These are phyloP conservation scores for Yponomeuta evonymella DNA, from an alignment of 2,888 invertebrate genomes.

Conservation along the genomic window DNA sequence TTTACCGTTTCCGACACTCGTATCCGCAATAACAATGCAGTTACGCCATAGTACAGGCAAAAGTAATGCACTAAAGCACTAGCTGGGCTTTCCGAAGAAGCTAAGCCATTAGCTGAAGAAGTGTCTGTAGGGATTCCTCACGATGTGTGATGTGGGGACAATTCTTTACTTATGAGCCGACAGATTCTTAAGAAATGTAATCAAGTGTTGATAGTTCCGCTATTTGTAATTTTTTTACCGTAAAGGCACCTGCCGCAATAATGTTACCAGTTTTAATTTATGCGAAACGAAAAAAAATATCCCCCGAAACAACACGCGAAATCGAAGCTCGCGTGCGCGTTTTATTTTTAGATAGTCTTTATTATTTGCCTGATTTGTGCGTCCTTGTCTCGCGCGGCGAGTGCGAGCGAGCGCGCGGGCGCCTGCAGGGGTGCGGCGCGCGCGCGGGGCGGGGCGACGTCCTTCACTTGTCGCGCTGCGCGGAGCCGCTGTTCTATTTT, in stretches of 20 bases:
- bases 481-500: constrained; percentile 46
- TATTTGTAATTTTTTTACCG: no score
- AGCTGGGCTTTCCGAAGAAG: no score
- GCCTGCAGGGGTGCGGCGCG: constrained; percentile 24
- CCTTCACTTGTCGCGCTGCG: constrained; percentile 62
- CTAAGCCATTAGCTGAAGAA: no score
- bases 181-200: no score
- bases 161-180: no score
- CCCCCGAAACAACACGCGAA: constrained; percentile 1
- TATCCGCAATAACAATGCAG: background rate
- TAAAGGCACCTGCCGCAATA: background rate
- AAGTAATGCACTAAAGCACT: no score
- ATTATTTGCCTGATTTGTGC: constrained; percentile 43
- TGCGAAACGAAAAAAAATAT: constrained; percentile 2
- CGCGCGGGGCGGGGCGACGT: constrained; percentile 37
- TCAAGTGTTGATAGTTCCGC: no score
- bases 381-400: constrained; percentile 30
- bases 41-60: background rate
- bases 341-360: constrained; percentile 54
- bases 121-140: no score
- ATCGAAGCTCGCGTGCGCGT: constrained; percentile 48
- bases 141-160: no score
- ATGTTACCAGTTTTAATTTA: background rate
- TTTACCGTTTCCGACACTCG: background rate
- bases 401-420: constrained; percentile 34